Evolutionary conservation across 2,888 invertebrate genomes (phyloP), one percentile per base, ranked within the genome.

Genomic region (Pseudococcus jackbeardsleyi): DNA sequence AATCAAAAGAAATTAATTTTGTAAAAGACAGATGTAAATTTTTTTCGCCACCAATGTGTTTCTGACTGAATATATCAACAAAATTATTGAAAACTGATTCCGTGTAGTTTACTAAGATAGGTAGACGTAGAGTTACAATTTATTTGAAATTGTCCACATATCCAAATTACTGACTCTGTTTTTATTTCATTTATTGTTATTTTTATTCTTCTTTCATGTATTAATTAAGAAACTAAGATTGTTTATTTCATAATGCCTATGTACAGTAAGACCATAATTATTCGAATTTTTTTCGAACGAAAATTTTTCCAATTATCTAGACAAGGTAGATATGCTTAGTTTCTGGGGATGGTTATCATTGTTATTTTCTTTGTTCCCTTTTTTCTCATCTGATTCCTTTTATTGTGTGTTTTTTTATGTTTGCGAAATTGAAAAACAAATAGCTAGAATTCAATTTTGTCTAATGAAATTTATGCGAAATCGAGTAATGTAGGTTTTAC

Each of bases 231-330:
- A 15, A 33, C 42, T 72, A 33, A 22, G 19, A 46, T 77, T 33
- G 8, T 77, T 39, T 17, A 82, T 19, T 46, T 22, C 26, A 22
- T n/a, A 85, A 33, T 59, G 39, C n/a, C 46, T 64, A 68, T 22
- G 88, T 88, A 88, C 88, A 88, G 88, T 88, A 88, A 79, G 79
- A 88, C 88, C 88, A 42, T 59, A 77, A 82, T 88, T 88, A 88
- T 72, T 88, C 88, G 33, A 82, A 33, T 88, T 79, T 39, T 87
- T 59, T 87, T 50, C 46, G 9, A 0, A 54, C 42, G 33, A 72
- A 68, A 72, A 33, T 72, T 72, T 33, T 72, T 33, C 33, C 15
- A 72, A 33, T 42, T 26, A 87, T 48, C 88, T 88, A 82, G 88
- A 88, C 88, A 88, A 88, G 88, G 88, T 88, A 82, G 86, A 46